These are phyloP conservation scores for Belgica antarctica DNA, from an alignment of 2,888 invertebrate genomes.

Conservation along the genomic window DNA sequence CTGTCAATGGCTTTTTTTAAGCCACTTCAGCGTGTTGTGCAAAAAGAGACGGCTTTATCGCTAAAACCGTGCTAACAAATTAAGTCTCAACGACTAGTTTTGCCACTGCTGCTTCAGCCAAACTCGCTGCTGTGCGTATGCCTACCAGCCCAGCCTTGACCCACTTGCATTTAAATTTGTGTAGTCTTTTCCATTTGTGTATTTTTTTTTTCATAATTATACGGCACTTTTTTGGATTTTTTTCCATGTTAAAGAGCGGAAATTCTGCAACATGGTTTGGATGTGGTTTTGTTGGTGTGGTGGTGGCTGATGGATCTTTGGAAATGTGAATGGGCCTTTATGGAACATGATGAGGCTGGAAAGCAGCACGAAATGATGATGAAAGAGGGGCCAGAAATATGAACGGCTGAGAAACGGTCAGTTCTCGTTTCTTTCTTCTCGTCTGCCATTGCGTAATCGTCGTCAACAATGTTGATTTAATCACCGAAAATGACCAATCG, in stretches of 20 bases:
- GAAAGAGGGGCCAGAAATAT: neutral
- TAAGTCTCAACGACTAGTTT: constrained; percentile 3
- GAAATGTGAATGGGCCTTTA: neutral
- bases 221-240: constrained; percentile 20
- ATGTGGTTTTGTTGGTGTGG: neutral
- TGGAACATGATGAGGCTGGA: neutral
- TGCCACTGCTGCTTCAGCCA: constrained; percentile 12
- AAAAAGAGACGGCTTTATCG: neutral
- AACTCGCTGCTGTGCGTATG: neutral
- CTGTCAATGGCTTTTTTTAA: neutral
- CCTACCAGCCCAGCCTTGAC: constrained; percentile 38
- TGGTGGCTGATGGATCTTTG: neutral
- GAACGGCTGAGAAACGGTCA: neutral
- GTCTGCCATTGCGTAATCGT: no score
- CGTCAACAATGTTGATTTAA: no score
- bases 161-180: constrained; percentile 29
- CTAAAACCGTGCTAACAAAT: neutral
- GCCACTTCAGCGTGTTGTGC: neutral
- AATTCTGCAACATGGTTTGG: constrained; percentile 38
- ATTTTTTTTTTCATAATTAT: constrained; percentile 41
- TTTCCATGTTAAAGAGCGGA: constrained; percentile 22
- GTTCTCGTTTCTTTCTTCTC: neutral
- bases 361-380: neutral
- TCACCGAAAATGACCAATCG: no score
- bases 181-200: neutral